Conservation (phyloP, 1,140 invertebrate genomes). For the Whitmania pigra region DNA sequence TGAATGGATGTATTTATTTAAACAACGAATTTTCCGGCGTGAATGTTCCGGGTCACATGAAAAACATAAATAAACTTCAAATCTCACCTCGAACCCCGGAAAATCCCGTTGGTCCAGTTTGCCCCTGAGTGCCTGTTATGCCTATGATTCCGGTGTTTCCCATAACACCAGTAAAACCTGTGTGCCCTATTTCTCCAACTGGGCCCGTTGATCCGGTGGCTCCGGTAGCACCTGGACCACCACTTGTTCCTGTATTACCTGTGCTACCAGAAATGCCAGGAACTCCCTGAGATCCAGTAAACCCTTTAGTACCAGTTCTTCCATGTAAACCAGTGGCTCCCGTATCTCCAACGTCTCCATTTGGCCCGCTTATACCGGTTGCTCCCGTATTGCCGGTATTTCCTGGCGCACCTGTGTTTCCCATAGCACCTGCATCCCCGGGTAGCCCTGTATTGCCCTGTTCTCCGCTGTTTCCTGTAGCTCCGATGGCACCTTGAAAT, state of each 20-base stretch:
- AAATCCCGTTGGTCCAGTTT: conserved; percentile 10
- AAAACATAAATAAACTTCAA: too few relatives aligned
- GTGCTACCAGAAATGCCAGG: not conserved
- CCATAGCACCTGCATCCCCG: not conserved
- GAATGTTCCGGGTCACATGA: too few relatives aligned
- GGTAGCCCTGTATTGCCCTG: not conserved
- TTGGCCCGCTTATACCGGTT: not conserved
- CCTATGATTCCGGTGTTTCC: conserved; percentile 1
- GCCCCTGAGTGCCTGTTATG: not conserved
- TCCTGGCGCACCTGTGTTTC: not conserved
- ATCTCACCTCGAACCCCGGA: not conserved
- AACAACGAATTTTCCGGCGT: too few relatives aligned
- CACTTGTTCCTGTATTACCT: conserved; percentile 1
- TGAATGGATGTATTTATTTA: too few relatives aligned
- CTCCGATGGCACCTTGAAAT: not conserved
- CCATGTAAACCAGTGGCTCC: conserved; percentile 1
- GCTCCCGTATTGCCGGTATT: not conserved
- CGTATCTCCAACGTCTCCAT: not conserved
- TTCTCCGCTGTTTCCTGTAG: not conserved
- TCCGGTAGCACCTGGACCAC: not conserved
- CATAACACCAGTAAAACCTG: not conserved
- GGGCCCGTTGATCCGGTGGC: not conserved
- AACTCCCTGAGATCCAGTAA: not conserved
- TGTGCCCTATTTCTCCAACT: not conserved
- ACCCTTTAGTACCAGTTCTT: not conserved